A percentile compares a stretch with the other conserved stretches of the same genome.
phyloP scores from a whole-genome alignment of 2,888 invertebrate genomes.

The Palloptera scutellata region DNA sequence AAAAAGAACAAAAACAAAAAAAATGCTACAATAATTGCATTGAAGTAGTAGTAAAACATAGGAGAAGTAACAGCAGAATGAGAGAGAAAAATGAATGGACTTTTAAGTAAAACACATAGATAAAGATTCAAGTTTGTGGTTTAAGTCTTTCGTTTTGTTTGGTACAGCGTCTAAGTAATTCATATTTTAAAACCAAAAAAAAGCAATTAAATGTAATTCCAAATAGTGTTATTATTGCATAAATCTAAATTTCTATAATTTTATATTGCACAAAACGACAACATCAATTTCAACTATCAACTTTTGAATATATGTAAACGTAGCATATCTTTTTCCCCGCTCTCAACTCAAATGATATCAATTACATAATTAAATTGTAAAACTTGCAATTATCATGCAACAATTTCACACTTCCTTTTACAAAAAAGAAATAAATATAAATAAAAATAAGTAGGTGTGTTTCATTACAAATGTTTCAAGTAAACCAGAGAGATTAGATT shows the following conservation, averaged over 20 bases:
- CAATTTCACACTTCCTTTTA: background rate
- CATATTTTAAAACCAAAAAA: too few relatives aligned
- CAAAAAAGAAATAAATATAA: constrained; percentile 1
- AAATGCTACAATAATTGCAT: constrained; percentile 23
- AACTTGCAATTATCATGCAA: constrained; percentile 12
- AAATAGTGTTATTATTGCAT: too few relatives aligned
- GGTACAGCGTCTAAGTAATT: too few relatives aligned
- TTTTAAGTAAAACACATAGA: background rate
- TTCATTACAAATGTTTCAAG: background rate
- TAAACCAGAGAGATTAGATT: too few relatives aligned
- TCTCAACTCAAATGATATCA: constrained; percentile 24
- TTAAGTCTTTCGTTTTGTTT: constrained; percentile 24
- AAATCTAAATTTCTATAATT: too few relatives aligned
- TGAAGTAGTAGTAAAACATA: background rate
- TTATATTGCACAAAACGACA: too few relatives aligned
- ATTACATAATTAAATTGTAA: constrained; percentile 26
- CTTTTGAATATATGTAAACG: too few relatives aligned
- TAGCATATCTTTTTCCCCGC: background rate
- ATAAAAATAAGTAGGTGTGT: background rate
- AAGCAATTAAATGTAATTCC: too few relatives aligned
- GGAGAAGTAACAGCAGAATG: background rate
- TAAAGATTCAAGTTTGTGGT: constrained; percentile 23
- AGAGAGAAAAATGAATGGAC: background rate
- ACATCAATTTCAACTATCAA: too few relatives aligned
- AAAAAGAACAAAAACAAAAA: background rate